Conservation (phyloP, 2,888 invertebrate species). For the Lapara coniferarum region DNA sequence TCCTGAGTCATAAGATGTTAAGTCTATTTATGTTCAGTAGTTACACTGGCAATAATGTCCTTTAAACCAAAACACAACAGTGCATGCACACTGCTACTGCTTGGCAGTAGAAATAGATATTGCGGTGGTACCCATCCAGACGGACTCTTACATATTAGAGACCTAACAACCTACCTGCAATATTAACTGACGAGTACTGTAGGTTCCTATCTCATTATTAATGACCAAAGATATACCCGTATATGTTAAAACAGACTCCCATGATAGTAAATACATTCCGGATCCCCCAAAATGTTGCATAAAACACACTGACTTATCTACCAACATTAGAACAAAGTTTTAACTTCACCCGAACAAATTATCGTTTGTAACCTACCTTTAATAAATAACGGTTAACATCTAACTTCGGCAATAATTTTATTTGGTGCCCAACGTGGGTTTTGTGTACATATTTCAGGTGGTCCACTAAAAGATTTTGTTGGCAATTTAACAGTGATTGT, state of each 20-base stretch:
- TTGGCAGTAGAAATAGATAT: too few relatives aligned
- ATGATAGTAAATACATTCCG: not conserved
- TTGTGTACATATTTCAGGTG: constrained; percentile 1
- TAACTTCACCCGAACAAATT: constrained; percentile 21
- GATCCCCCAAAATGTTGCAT: constrained; percentile 1
- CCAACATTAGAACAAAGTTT: constrained; percentile 23
- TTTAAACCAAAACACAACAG: too few relatives aligned
- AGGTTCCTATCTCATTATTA: not conserved
- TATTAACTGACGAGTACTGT: too few relatives aligned
- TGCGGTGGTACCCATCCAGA: too few relatives aligned
- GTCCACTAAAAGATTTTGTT: constrained; percentile 6
- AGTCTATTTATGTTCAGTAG: too few relatives aligned
- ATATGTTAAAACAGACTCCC: not conserved
- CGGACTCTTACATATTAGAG: too few relatives aligned
- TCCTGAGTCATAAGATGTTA: too few relatives aligned
- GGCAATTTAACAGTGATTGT: not conserved
- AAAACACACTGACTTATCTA: constrained; percentile 12
- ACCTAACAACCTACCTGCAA: too few relatives aligned
- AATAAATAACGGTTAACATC: constrained; percentile 24
- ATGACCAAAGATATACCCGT: not conserved
- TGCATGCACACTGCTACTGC: too few relatives aligned
- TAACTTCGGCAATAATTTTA: constrained; percentile 26
- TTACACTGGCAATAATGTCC: too few relatives aligned
- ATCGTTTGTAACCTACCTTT: constrained; percentile 25
- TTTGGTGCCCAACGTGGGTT: not conserved